Base-by-base conservation (phyloP, 1,140 invertebrate species). In the Dryas iulia region DNA sequence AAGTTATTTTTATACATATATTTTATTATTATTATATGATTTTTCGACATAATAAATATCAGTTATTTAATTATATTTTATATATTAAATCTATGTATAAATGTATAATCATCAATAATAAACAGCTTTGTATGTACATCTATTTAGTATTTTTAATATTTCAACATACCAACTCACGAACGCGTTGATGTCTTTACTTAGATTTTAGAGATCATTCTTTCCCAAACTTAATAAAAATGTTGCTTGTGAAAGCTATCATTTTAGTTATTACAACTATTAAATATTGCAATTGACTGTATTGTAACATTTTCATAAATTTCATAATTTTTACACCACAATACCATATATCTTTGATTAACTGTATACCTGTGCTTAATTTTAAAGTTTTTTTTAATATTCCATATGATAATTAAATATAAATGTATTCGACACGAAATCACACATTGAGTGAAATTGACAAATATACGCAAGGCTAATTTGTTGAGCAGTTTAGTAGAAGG, bases 171-270 rank as follows among this genome's bases (percentile, higher is more conserved):
- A 18, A 14, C 14, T 18, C 18, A 21, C 39, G n/a, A 65, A 11
- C 61, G 61, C 62, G 68, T 70, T 70, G 68, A 70, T 28, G 47
- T 70, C 68, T 70, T 70, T 70, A 47, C 18, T 21, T 2, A 3
- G 18, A 47, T 18, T 18, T 14, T 21, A 47, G 6, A 47, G 21
- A 21, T 21, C 10, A 21, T 47, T 47, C 8, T 47, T 47, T 47
- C 39, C 10, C 8, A 47, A 47, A 47, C 2, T 21, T 47, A 21
- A 2, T 3, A 10, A 6, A 21, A n/a, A 47, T 18, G 5, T 0
- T 14, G 4, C 6, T 14, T 39, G n/a, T 18, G 1, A 21, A 47
- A 21, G 18, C 39, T 28, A 28, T 2, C 2, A 28, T 28, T 3
- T 28, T 28, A 28, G 26, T 28, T 6, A 28, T 28, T 6, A 28